phyloP scores from a whole-genome alignment of 2,797 vertebrate genomes.

The Myotis findleyi region DNA sequence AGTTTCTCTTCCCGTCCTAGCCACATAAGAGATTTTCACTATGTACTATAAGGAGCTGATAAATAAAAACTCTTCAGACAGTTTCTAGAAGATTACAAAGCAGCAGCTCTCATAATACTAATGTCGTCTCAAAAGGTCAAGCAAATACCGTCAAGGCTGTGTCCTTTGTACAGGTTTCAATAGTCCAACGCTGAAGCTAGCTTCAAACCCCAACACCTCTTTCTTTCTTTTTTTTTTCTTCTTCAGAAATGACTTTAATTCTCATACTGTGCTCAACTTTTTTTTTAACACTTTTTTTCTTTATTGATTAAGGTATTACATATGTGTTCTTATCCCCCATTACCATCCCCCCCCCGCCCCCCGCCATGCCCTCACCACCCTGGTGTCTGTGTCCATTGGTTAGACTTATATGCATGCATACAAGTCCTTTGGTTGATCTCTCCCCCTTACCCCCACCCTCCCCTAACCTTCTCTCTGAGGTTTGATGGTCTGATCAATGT shows the following conservation, averaged over 20 bases:
- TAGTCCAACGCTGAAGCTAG: neutral
- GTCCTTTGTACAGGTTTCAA: neutral
- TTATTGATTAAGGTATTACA: no score
- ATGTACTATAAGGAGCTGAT: neutral
- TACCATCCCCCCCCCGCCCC: no score
- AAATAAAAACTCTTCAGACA: neutral
- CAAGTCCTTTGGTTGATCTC: no score
- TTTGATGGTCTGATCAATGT: no score
- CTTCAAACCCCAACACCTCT: neutral
- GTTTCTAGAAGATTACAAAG: neutral
- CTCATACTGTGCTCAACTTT: neutral
- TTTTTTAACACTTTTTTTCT: no score
- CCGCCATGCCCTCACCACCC: no score
- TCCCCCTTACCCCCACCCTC: no score
- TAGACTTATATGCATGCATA: no score
- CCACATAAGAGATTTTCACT: neutral
- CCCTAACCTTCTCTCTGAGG: no score
- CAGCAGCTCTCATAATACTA: neutral
- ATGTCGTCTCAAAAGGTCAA: neutral
- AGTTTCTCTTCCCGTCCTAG: neutral
- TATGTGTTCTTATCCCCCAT: no score
- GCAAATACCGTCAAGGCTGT: neutral
- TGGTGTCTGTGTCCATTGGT: no score
- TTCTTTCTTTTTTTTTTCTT: neutral
- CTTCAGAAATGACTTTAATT: constrained; percentile 43